phyloP scores from a whole-genome alignment of 2,888 invertebrate species.

The Alloscopus bannaensis region DNA sequence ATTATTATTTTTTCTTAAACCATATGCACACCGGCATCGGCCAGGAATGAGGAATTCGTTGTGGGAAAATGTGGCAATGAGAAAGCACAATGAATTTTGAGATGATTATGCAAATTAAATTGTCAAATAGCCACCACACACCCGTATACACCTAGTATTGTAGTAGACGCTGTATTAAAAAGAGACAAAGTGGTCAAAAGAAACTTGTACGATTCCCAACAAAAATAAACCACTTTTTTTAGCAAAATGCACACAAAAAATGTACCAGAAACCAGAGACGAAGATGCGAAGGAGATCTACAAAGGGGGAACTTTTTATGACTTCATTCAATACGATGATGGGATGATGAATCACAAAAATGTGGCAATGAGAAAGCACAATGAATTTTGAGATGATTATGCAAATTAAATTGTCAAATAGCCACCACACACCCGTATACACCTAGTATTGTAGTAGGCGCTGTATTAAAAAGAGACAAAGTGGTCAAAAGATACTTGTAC shows the following conservation, averaged over 20 bases:
- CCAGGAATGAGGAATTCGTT: conserved; percentile 6
- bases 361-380: neutral
- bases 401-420: conserved; percentile 9
- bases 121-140: neutral
- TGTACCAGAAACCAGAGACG: neutral
- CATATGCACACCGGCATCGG: neutral
- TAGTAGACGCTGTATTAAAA: neutral
- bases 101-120: conserved; percentile 18
- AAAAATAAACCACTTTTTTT: conserved; percentile 1
- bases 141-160: neutral
- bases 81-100: neutral
- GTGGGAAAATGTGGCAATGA: conserved; percentile 14
- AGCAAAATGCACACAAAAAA: neutral
- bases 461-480: neutral
- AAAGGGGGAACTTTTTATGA: too few relatives aligned
- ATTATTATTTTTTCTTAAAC: neutral
- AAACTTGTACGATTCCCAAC: neutral
- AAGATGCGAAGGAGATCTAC: neutral
- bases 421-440: neutral
- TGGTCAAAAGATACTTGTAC: neutral
- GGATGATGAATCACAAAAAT: too few relatives aligned
- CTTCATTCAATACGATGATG: neutral
- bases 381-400: conserved; percentile 4
- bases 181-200: neutral
- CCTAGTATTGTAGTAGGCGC: neutral